Percentiles rank a stretch among this genome's conserved stretches.
Conservation (phyloP, 1,140 invertebrate species). For the Heliconius hermathena region DNA sequence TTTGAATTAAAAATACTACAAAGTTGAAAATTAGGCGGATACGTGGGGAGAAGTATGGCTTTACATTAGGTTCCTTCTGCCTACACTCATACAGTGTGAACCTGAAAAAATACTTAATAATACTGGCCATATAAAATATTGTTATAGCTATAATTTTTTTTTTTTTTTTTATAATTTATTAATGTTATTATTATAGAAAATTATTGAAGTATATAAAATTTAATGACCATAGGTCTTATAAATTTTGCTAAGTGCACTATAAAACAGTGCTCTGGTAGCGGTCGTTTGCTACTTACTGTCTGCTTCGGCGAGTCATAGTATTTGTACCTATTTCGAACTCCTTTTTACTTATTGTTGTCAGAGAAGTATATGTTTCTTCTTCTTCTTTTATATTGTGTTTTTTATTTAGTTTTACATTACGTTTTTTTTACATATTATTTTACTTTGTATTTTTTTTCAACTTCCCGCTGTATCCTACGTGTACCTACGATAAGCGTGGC, state of each 20-base stretch:
- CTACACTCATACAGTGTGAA: background rate
- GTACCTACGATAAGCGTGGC: no score
- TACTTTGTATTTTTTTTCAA: no score
- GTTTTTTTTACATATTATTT: no score
- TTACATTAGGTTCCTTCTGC: no score
- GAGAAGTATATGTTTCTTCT: background rate
- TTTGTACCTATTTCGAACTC: background rate
- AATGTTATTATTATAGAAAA: background rate
- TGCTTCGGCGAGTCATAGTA: background rate
- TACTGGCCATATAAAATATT: background rate
- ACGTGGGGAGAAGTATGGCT: no score
- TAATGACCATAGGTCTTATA: background rate
- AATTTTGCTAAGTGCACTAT: conserved; percentile 1
- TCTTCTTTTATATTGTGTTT: background rate
- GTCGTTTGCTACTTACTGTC: conserved; percentile 8
- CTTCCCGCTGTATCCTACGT: no score
- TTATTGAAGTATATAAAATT: background rate
- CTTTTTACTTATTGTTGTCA: background rate
- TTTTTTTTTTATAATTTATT: background rate
- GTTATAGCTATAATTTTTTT: background rate
- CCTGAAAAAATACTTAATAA: background rate
- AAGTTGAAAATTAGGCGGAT: no score
- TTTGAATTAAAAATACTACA: no score
- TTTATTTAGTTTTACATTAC: no score
- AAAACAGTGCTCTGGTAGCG: background rate